Evolutionary conservation across 92 coral and sea anemone genomes (phyloP).

Genomic region (Palythoa caribaeorum): DNA sequence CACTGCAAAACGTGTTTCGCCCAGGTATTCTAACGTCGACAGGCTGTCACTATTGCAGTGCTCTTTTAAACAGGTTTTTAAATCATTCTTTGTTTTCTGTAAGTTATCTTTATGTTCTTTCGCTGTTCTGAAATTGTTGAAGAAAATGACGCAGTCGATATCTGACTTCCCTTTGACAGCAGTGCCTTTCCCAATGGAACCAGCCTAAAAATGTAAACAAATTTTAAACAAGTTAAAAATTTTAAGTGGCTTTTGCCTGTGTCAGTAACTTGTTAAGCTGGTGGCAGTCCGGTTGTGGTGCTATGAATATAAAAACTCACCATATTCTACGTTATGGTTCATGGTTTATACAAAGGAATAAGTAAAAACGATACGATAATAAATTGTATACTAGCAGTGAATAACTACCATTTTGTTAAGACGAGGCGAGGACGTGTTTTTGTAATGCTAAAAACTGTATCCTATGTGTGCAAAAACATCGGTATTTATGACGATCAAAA

Average conservation of each 20-base stretch:
- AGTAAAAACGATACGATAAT: no score
- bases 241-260: no score
- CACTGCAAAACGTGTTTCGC: slow-evolving; percentile 14
- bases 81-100: not conserved
- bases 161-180: slow-evolving; percentile 30
- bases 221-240: not conserved
- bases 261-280: not conserved
- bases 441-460: no score
- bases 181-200: slow-evolving; percentile 36
- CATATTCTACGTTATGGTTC: not conserved
- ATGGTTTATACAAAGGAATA: no score
- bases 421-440: no score
- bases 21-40: not conserved
- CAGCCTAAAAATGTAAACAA: not conserved
- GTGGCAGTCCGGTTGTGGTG: not conserved
- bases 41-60: not conserved
- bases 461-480: no score
- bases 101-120: not conserved
- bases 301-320: not conserved
- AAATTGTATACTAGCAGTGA: no score
- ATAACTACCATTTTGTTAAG: no score
- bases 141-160: slow-evolving; percentile 25
- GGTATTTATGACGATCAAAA: no score
- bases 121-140: slow-evolving; percentile 14
- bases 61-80: not conserved